Evolutionary conservation across 2,797 vertebrate species (phyloP).

Genomic region (Microtus obscurus): DNA sequence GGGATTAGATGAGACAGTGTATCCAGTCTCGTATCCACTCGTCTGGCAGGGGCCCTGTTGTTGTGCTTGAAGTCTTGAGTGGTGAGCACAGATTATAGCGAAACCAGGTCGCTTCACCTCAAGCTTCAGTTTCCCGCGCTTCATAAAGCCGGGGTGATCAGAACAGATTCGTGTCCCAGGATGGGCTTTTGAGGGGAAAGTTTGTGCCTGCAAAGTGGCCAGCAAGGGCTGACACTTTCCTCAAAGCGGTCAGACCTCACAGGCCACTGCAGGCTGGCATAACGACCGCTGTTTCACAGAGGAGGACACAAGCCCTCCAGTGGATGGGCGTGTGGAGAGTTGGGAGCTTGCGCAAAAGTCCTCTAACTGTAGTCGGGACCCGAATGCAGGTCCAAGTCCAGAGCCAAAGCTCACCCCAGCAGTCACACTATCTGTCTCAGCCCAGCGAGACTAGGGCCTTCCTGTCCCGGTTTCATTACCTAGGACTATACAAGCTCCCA

Average conservation of each 20-base stretch:
- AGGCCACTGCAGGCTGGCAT: background rate
- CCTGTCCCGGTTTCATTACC: background rate
- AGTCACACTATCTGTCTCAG: background rate
- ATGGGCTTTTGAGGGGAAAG: background rate
- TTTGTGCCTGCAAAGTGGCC: background rate
- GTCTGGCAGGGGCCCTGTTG: background rate
- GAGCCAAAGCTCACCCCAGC: background rate
- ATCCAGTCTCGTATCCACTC: accelerated
- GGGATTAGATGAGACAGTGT: background rate
- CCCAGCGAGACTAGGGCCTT: background rate
- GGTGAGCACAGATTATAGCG: background rate
- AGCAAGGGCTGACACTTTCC: background rate
- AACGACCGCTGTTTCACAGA: background rate
- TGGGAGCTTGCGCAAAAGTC: background rate
- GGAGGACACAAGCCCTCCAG: background rate
- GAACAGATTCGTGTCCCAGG: background rate
- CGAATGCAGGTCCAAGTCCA: background rate
- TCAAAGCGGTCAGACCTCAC: background rate
- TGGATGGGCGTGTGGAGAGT: background rate
- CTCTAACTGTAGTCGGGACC: background rate
- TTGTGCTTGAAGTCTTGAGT: background rate
- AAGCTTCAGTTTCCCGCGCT: background rate
- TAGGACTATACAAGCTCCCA: background rate
- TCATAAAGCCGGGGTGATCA: background rate
- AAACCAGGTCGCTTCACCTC: background rate